A percentile compares a stretch with the other conserved stretches of the same genome.
Evolutionary conservation across 2,888 invertebrate species (phyloP).

Genomic region (Amblyteles armatorius): DNA sequence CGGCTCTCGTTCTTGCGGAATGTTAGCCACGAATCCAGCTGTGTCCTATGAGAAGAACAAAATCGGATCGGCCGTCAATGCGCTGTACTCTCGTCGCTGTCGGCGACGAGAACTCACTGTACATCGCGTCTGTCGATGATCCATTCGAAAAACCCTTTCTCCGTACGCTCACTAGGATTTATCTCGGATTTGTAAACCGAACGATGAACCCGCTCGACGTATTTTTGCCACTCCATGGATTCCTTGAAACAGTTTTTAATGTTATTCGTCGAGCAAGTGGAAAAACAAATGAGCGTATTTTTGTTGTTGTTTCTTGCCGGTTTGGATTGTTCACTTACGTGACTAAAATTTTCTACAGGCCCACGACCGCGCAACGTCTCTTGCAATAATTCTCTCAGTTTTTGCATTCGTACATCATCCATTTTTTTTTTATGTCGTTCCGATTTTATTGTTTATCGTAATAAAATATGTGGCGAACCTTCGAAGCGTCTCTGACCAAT

Average conservation of each 20-base stretch:
- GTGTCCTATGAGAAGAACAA: constrained; percentile 74
- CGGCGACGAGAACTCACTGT: constrained; percentile 69
- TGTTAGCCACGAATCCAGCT: constrained; percentile 81
- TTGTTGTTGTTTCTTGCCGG: no score
- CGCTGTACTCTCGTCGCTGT: background rate
- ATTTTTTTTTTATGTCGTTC: no score
- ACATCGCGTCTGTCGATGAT: constrained; percentile 70
- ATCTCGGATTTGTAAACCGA: constrained; percentile 35
- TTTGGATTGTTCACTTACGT: no score
- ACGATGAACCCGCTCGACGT: constrained; percentile 67
- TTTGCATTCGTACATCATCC: no score
- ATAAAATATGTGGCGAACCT: no score
- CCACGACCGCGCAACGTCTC: no score
- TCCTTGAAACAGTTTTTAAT: background rate
- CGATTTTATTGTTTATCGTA: no score
- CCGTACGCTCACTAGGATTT: constrained; percentile 65
- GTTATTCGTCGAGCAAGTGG: background rate
- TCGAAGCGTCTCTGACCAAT: no score
- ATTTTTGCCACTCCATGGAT: constrained; percentile 73
- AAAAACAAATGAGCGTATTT: background rate
- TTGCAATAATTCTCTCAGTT: no score
- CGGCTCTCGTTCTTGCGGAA: constrained; percentile 76
- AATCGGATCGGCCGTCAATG: constrained; percentile 1
- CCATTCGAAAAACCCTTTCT: constrained; percentile 74
- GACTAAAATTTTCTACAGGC: no score